Conservation (phyloP, 2,888 invertebrate genomes). For the Arctia plantaginis region DNA sequence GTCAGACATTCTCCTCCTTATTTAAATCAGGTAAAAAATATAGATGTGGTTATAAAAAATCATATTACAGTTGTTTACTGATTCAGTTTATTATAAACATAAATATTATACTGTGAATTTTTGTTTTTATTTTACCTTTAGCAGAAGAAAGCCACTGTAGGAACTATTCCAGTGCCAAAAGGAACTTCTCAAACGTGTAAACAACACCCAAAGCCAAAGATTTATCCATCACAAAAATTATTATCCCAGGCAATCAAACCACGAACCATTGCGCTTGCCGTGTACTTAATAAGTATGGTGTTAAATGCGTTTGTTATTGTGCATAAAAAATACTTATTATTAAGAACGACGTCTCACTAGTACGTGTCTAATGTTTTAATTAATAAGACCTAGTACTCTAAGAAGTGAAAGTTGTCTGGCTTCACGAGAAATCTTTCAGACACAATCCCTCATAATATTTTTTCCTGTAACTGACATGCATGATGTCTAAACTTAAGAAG, state of each 20-base stretch:
- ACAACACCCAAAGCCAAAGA: too few species aligned
- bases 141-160: too few species aligned
- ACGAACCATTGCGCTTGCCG: not conserved
- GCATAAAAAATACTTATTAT: not conserved
- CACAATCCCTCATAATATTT: slow-evolving; percentile 1
- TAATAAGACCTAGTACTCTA: not conserved
- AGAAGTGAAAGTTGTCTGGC: slow-evolving; percentile 8
- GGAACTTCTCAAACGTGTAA: too few species aligned
- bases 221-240: not conserved
- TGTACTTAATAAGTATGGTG: not conserved
- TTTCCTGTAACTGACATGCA: not conserved
- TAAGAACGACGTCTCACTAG: not conserved
- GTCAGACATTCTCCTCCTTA: too few species aligned
- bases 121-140: too few species aligned
- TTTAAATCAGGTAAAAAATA: too few species aligned
- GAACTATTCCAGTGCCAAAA: too few species aligned
- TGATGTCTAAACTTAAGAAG: not conserved
- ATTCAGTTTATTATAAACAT: too few species aligned
- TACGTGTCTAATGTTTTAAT: not conserved
- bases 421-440: slow-evolving; percentile 1
- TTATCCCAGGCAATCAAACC: not conserved
- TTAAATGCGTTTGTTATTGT: not conserved
- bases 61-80: too few species aligned
- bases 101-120: too few species aligned
- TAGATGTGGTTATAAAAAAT: too few species aligned